phyloP scores from a whole-genome alignment of 2,797 vertebrate species.

The Gallinago stenura region DNA sequence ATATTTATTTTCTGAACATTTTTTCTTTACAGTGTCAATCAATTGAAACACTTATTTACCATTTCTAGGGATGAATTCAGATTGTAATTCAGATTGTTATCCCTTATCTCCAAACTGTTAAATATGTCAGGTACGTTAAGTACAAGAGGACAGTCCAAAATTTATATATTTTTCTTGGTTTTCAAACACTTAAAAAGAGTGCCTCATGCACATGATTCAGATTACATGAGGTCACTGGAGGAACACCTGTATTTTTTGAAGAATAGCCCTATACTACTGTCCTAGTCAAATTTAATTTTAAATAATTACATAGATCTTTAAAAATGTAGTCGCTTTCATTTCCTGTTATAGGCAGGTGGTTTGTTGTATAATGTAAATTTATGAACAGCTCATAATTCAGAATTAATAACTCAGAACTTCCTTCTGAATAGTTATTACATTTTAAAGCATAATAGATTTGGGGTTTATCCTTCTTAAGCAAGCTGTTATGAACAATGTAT shows the following conservation, averaged over 20 bases:
- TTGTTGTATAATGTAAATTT: not conserved
- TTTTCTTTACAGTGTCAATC: not conserved
- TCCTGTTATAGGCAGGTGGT: not conserved
- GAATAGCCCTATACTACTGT: not conserved
- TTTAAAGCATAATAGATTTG: not conserved
- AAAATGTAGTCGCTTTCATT: not conserved
- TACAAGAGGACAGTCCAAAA: not conserved
- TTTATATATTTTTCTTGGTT: not conserved
- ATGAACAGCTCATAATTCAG: not conserved
- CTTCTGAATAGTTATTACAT: not conserved
- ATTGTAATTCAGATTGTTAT: not conserved
- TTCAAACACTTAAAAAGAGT: not conserved
- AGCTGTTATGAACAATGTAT: not conserved
- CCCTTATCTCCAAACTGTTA: not conserved
- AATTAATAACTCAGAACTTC: not conserved
- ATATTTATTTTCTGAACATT: not conserved
- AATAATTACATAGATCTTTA: not conserved
- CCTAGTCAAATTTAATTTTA: not conserved
- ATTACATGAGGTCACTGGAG: not conserved
- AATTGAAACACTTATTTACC: not conserved
- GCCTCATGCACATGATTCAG: not conserved
- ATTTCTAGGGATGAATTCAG: not conserved
- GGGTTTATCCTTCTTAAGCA: not conserved
- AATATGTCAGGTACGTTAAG: not conserved
- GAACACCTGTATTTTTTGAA: not conserved